Percentiles rank a stretch among this genome's conserved stretches.
phyloP scores from a whole-genome alignment of 2,888 invertebrate species.

The Idaea biselata region DNA sequence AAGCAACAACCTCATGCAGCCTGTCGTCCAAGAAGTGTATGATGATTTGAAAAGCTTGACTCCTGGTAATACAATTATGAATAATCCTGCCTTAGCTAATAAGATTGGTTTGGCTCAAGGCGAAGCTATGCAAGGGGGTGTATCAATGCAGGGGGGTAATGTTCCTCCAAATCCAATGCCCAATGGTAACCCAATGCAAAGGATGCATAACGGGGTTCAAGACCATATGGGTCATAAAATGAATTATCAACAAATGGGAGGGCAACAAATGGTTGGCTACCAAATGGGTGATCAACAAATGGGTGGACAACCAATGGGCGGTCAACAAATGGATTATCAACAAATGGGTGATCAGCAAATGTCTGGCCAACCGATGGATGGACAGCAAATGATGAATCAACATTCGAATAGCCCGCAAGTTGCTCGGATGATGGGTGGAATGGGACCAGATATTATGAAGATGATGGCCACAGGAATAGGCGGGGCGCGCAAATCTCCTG shows the following conservation, averaged over 20 bases:
- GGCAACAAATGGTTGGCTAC: slow-evolving; percentile 15
- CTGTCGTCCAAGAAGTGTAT: slow-evolving; percentile 66
- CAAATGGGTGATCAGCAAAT: slow-evolving; percentile 18
- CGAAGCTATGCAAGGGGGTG: slow-evolving; percentile 18
- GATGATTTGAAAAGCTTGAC: slow-evolving; percentile 60
- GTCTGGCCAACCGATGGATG: background rate
- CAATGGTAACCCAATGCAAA: slow-evolving; percentile 18
- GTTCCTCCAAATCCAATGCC: slow-evolving; percentile 3
- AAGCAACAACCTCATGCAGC: slow-evolving; percentile 65
- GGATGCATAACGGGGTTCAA: slow-evolving; percentile 9
- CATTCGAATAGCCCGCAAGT: slow-evolving; percentile 13
- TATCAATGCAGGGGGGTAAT: slow-evolving; percentile 7
- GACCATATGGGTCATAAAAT: slow-evolving; percentile 20
- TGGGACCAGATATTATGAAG: slow-evolving; percentile 60
- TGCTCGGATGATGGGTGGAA: slow-evolving; percentile 39
- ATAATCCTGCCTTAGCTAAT: slow-evolving; percentile 46
- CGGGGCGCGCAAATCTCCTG: slow-evolving; percentile 16
- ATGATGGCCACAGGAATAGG: slow-evolving; percentile 49
- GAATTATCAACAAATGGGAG: slow-evolving; percentile 16
- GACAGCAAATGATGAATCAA: slow-evolving; percentile 4
- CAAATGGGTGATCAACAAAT: slow-evolving; percentile 21
- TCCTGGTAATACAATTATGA: slow-evolving; percentile 58
- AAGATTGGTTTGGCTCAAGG: slow-evolving; percentile 48
- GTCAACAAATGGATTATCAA: slow-evolving; percentile 22
- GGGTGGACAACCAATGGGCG: slow-evolving; percentile 19